Percentiles rank a stretch among this genome's conserved stretches.
Evolutionary conservation across 2,113 vertebrate genomes (phyloP).

Genomic region (Pleuronectes platessa): DNA sequence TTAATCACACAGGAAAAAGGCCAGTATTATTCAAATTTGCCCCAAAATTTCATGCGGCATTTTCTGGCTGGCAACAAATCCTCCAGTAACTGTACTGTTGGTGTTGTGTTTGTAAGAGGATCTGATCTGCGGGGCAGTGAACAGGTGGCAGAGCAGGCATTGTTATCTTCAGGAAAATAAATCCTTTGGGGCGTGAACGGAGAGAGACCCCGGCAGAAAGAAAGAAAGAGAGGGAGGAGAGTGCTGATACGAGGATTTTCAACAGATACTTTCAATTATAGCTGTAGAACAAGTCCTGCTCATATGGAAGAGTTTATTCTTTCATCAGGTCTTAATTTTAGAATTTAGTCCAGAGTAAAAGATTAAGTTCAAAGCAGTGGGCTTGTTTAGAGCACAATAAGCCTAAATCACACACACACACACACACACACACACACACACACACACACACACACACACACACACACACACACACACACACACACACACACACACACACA

Average conservation of each 20-base stretch:
- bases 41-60: too few species aligned
- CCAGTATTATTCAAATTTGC: too few species aligned
- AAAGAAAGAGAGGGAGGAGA: background rate
- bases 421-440: too few species aligned
- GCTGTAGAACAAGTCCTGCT: background rate
- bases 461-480: background rate
- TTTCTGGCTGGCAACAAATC: conserved; percentile 17
- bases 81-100: background rate
- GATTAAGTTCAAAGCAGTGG: too few species aligned
- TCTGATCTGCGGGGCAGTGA: conserved; percentile 4
- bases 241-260: background rate
- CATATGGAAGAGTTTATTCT: background rate
- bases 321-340: too few species aligned
- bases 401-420: background rate
- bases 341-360: too few species aligned
- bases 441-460: too few species aligned
- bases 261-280: background rate
- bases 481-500: too few species aligned
- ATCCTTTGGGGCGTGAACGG: background rate
- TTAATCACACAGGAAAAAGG: too few species aligned
- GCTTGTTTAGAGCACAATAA: background rate
- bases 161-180: conserved; percentile 16
- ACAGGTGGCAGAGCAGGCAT: conserved; percentile 30
- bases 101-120: conserved; percentile 5
- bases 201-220: background rate